phyloP scores from a whole-genome alignment of 2,113 vertebrate genomes.

The Bombycilla garrulus region DNA sequence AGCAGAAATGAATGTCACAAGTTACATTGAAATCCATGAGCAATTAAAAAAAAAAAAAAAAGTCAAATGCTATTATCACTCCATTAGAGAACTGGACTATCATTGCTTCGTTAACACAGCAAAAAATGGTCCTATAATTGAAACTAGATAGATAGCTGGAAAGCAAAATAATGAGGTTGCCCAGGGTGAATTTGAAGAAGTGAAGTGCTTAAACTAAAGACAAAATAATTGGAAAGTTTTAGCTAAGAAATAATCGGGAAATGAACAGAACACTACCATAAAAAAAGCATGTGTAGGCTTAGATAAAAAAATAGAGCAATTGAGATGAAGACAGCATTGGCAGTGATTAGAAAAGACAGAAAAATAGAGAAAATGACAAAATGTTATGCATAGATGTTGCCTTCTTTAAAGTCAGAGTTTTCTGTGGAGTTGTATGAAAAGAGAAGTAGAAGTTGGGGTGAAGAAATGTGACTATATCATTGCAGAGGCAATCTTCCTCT shows the following conservation, averaged over 20 bases:
- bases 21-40: not conserved
- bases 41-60: not conserved
- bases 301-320: conserved; percentile 35
- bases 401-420: not conserved
- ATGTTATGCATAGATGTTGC: not conserved
- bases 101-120: not conserved
- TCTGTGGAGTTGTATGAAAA: not conserved
- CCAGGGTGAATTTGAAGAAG: conserved; percentile 24
- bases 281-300: conserved; percentile 34
- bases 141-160: conserved; percentile 2
- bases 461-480: not conserved
- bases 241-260: conserved; percentile 52
- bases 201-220: conserved; percentile 51
- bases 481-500: not conserved
- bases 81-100: not conserved
- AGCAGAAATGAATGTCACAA: conserved; percentile 7
- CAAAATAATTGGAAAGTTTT: conserved; percentile 59
- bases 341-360: conserved; percentile 33
- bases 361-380: conserved; percentile 53
- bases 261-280: conserved; percentile 20
- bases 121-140: conserved; percentile 15
- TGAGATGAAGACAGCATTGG: conserved; percentile 9
- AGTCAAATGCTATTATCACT: not conserved
- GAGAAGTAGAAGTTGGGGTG: not conserved
- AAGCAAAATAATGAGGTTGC: conserved; percentile 55